phyloP scores from a whole-genome alignment of 2,888 invertebrate genomes.

The Drosophila formosana region DNA sequence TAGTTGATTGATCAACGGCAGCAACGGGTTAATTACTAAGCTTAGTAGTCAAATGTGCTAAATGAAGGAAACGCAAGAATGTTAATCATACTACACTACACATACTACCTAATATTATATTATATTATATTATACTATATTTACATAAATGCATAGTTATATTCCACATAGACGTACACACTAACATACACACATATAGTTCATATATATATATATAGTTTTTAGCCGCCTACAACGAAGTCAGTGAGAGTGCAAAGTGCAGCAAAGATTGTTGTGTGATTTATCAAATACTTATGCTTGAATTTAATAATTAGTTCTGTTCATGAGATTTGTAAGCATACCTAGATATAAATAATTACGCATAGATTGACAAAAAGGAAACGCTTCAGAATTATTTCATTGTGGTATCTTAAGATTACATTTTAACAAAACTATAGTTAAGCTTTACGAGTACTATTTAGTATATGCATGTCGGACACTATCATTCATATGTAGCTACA shows the following conservation, averaged over 20 bases:
- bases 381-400: constrained; percentile 67
- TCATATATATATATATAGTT: constrained; percentile 50
- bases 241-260: constrained; percentile 65
- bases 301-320: constrained; percentile 52
- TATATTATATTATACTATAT: constrained; percentile 37
- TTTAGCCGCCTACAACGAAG: constrained; percentile 74
- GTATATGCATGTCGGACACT: constrained; percentile 31
- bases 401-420: constrained; percentile 67
- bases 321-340: constrained; percentile 39
- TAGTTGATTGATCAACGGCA: constrained; percentile 28
- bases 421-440: constrained; percentile 45
- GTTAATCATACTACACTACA: constrained; percentile 58
- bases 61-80: constrained; percentile 57
- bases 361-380: constrained; percentile 53
- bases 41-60: constrained; percentile 75
- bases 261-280: constrained; percentile 72
- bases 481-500: constrained; percentile 35
- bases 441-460: constrained; percentile 10
- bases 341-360: constrained; percentile 44
- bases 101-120: constrained; percentile 12
- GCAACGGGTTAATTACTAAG: constrained; percentile 75
- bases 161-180: constrained; percentile 55
- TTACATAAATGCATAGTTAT: constrained; percentile 63
- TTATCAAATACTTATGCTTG: constrained; percentile 68
- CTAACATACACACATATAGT: constrained; percentile 2